Base-by-base conservation (phyloP, 2,113 vertebrate species). In the Megaceryle maxima region DNA sequence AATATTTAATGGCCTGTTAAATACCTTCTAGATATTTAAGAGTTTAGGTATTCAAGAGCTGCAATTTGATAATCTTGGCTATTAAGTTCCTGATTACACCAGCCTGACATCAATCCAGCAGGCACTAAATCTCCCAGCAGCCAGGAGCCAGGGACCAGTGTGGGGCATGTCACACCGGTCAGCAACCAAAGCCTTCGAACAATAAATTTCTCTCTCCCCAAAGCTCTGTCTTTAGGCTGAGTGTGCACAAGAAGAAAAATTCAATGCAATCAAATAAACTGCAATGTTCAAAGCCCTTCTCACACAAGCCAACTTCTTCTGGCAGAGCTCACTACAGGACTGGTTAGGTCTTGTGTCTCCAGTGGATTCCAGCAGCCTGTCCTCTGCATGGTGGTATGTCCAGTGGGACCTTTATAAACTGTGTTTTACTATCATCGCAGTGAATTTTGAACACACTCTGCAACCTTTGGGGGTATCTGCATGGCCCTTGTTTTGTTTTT, bases 381-480 rank as follows among this genome's bases (percentile, higher is more conserved):
- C 48, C 75, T 83, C 72, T 39, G n/a, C 39, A 16, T 0, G 4
- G 67, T 7, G 64, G 28, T 77, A 48, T 6, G 7, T 56, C 64
- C 83, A 72, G 43, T 13, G 56, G 46, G 76, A 68, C 62, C 50
- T 85, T 80, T 35, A 55, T 59, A 74, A 51, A 59, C 66, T 15
- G 70, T 17, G 72, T 53, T 75, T 88, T 37, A 8, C 60, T 60
- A n/a, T 13, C 9, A 3, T 4, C 11, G 11, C 75, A 91, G 80
- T 43, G 90, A 76, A 94, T 94, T 94, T 19, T 76, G 80, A 88
- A 43, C 17, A 44, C 31, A 3, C 19, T 82, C 56, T 79, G 88
- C 72, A 88, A 94, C 96, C 96, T 97, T 66, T 90, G 57, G 66
- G 92, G 94, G 69, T 96, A 95, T 94, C 94, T 94, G 90, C 70